Percentiles rank a stretch among this genome's conserved stretches.
Evolutionary conservation across 2,797 vertebrate species (phyloP).

Genomic region (Poecilia wingei): DNA sequence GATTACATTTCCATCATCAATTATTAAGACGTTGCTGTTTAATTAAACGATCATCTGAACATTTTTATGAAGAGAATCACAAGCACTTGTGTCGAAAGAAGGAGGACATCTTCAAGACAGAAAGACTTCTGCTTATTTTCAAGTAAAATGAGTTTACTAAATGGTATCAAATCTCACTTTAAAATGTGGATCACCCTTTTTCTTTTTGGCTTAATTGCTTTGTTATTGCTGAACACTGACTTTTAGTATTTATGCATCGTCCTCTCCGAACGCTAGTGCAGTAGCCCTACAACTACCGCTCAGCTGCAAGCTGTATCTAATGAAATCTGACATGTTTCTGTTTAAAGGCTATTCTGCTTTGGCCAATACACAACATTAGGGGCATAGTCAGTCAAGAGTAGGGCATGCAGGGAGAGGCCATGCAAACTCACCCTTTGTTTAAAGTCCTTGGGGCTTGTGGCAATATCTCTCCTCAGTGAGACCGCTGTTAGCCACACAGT

Average conservation of each 20-base stretch:
- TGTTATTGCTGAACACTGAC: background rate
- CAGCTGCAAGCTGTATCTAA: conserved; percentile 63
- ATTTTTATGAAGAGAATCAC: conserved; percentile 33
- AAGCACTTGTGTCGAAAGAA: conserved; percentile 24
- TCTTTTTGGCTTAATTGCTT: background rate
- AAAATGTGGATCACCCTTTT: background rate
- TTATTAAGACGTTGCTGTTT: conserved; percentile 87
- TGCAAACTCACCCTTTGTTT: conserved; percentile 77
- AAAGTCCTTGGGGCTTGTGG: conserved; percentile 67
- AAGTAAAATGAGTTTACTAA: background rate
- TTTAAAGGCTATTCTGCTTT: conserved; percentile 73
- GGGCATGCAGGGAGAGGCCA: conserved; percentile 60
- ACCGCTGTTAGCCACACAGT: conserved; percentile 62
- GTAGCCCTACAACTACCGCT: conserved; percentile 46
- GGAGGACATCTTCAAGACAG: conserved; percentile 9
- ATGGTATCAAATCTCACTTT: background rate
- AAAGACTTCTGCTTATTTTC: background rate
- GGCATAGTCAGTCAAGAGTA: conserved; percentile 70
- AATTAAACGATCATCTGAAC: conserved; percentile 61
- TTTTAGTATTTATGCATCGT: conserved; percentile 24
- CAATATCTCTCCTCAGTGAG: conserved; percentile 66
- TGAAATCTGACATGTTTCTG: conserved; percentile 75
- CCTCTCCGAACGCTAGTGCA: conserved; percentile 43
- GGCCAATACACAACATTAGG: conserved; percentile 71
- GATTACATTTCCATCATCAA: conserved; percentile 91